Base-by-base conservation (phyloP, 2,888 invertebrate genomes). In the Gasteruption jaculator region DNA sequence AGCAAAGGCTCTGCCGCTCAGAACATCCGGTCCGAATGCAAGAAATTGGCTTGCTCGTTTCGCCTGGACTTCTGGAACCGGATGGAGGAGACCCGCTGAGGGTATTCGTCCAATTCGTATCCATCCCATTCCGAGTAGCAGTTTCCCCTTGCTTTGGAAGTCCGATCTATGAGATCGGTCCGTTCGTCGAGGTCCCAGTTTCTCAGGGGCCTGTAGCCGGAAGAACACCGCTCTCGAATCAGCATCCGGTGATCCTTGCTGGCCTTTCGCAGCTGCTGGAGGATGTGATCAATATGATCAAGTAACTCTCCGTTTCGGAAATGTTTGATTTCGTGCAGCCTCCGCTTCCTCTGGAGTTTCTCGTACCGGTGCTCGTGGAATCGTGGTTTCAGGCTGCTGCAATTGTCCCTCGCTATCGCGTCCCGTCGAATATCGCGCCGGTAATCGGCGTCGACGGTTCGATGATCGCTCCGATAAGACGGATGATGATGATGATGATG, bases 241-340 rank as follows among this genome's bases (percentile, higher is more conserved):
- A 68, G 60, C 4, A 52, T 48, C 8, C 57, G 60, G 50, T 68
- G 64, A 49, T 65, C 62, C 25, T 56, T 52, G 50, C 65, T 65
- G 33, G 67, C 67, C n/a, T 50, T 56, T 16, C 52, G 54, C 35
- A 66, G 46, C 43, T 65, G 61, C 12, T 54, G 46, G 22, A 66
- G 57, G 48, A 65, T 56, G 35, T 49, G 44, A 30, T 66, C 67
- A 50, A 64, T 58, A 44, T 59, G 57, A 4, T 42, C 52, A 16
- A 64, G 50, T 29, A 56, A 43, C 35, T 62, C 61, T 38, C 58
- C 63, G 42, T 60, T 60, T 50, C 50, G 15, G 39, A 7, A 33
- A 35, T n/a, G 32, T 8, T n/a, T n/a, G n/a, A n/a, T n/a, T n/a
- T n/a, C n/a, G n/a, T 10, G 38, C 11, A 20, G 29, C 35, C 20